Evolutionary conservation across 2,888 invertebrate genomes (phyloP), one percentile per base, ranked within the genome.

Genomic region (Pediacus dermestoides): DNA sequence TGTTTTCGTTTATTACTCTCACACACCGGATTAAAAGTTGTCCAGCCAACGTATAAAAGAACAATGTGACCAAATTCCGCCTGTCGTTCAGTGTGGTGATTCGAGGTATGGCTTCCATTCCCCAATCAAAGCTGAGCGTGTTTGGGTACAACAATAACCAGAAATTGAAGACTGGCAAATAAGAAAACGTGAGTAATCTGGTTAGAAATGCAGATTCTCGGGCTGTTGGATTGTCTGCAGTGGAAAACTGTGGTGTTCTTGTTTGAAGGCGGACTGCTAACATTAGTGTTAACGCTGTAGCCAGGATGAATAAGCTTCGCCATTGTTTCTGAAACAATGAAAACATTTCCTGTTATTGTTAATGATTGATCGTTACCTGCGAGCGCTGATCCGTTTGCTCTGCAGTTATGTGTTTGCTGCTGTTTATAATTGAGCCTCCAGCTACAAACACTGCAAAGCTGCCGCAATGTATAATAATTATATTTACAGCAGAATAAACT

Each of bases 101-200:
- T 44, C 89, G 78, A 4, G 94, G 92, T 58, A 97, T 82, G 1
- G 96, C 86, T 57, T 94, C 93, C 96, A 97, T 96, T 14, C 95
- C 94, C 97, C 96, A 97, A 71, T 97, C 96, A 72, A 95, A 97
- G 68, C 94, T 94, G 37, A 97, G 75, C 53, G 84, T 82, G 55
- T 80, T 79, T 3, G 96, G 96, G 67, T 83, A 90, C 23, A 95
- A 67, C 43, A 96, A 74, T 60, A 96, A 79, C 68, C 82, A 81
- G 60, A 92, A 83, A 71, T 96, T 95, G 64, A 91, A 85, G 27
- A 87, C 85, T 23, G 96, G 95, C 55, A 97, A 79, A 68, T 92
- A 93, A 49, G 85, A 75, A 71, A 94, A 96, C 34, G 96, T 96
- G 60, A 93, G 78, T 39, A 88, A 75, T 50, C 96, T 79, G 25